Evolutionary conservation across 2,113 vertebrate genomes (phyloP).

Genomic region (Tachysurus fulvidraco): DNA sequence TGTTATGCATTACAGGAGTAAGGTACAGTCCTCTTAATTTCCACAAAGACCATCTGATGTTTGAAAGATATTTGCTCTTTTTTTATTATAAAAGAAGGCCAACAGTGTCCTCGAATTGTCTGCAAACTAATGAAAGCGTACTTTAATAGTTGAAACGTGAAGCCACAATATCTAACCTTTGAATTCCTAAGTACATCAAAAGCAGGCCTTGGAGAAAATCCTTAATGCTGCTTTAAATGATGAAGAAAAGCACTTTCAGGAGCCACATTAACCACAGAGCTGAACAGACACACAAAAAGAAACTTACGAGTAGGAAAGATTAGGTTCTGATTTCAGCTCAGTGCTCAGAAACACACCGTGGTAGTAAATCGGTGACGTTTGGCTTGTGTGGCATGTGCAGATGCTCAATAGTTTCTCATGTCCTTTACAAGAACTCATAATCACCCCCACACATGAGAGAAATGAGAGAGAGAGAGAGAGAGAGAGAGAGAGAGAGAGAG

Average conservation of each 20-base stretch:
- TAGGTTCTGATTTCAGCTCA: background rate
- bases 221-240: background rate
- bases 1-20: background rate
- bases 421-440: slow-evolving; percentile 29
- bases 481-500: background rate
- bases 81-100: background rate
- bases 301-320: background rate
- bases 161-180: background rate
- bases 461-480: background rate
- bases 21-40: background rate
- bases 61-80: slow-evolving; percentile 6
- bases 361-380: background rate
- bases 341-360: slow-evolving; percentile 9
- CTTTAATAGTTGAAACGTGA: background rate
- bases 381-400: background rate
- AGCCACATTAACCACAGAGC: slow-evolving; percentile 4
- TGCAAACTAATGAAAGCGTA: background rate
- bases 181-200: background rate
- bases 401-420: background rate
- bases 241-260: background rate
- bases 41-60: background rate
- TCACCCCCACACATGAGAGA: background rate
- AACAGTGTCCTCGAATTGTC: background rate
- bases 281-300: background rate
- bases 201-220: background rate